Evolutionary conservation across 2,113 vertebrate species (phyloP), one percentile per base, ranked within the genome.

Genomic region (Nycticryphes semicollaris): DNA sequence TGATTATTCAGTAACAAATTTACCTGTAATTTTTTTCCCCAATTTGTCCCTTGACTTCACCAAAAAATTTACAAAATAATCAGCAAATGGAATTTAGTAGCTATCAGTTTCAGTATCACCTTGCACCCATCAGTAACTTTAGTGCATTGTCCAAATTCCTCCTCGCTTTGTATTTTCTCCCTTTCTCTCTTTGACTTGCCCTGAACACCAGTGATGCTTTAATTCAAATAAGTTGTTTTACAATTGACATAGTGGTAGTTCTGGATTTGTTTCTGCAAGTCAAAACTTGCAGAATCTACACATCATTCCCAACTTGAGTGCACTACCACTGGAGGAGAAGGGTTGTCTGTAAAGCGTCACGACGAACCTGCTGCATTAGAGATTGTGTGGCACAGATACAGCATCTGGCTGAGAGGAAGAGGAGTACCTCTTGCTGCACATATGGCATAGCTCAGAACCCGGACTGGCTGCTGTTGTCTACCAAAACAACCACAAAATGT

Each of bases 211-310:
- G 59, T 25, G 66, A 59, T 91, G 56, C 69, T 84, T 68, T 78
- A 87, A 72, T 89, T 95, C 64, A 87, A 81, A 92, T 63, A 33
- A 56, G 25, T 33, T 75, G 43, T 16, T 84, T 84, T 91, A 72
- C 56, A 68, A 0, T 5, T 70, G 60, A 41, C 37, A 20, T 67
- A 81, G 69, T 89, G 64, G 77, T 78, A 48, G 35, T 82, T 94
- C 76, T 89, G 76, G 45, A 84, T 88, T 91, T 75, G 35, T 83
- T 93, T 86, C 70, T 93, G 75, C 84, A 3, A 81, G 88, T 72
- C 48, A 84, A 53, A 75, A 70, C 88, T 67, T 92, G 79, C 70
- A 78, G 73, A 78, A 66, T 87, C 3, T 8, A 23, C 76, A 50
- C 43, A 8, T 41, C 79, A 45, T 94, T 85, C 64, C 64, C 43